Evolutionary conservation across 2,888 invertebrate genomes (phyloP), one percentile per base, ranked within the genome.

Genomic region (Acrobasis consociella): DNA sequence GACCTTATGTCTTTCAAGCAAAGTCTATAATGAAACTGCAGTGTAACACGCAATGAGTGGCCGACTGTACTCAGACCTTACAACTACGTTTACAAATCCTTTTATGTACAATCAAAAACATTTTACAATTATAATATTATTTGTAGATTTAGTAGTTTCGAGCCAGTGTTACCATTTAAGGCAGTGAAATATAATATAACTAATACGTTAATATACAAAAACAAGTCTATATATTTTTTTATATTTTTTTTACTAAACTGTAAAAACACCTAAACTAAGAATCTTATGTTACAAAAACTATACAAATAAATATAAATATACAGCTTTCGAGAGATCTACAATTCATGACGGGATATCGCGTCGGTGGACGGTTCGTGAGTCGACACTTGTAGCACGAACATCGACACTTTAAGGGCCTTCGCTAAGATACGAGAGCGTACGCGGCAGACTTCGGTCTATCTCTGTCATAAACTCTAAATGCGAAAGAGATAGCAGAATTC

Each of bases 261-360:
- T 56, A 56, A 56, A 56, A 56, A 56, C 56, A 56, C 56, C 56
- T 56, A 56, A 56, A 56, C 56, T 56, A 56, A 42, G 17, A 46
- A 11, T 16, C 39, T 16, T 56, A 56, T 7, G 17, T 56, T 56
- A 56, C 15, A 56, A 56, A 62, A 53, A 17, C 49, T 60, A 58
- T 58, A 66, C 60, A 65, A 65, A 63, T 64, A 66, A 62, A 66
- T 63, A 68, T 50, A 64, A 63, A 61, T 64, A 65, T 64, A 65
- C 60, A 62, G 37, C 46, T 50, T 51, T 51, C 51, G 51, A 65
- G 68, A 68, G 66, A 68, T 68, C 68, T 65, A 65, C 56, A 62
- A 58, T 60, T 64, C 37, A 64, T 64, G 49, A 53, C 53, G 56
- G 56, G 58, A 56, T 16, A 15, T 39, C 16, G 9, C 17, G 46